These are phyloP conservation scores for Platysteira castanea DNA, from an alignment of 2,113 vertebrate species.

Conservation along the genomic window DNA sequence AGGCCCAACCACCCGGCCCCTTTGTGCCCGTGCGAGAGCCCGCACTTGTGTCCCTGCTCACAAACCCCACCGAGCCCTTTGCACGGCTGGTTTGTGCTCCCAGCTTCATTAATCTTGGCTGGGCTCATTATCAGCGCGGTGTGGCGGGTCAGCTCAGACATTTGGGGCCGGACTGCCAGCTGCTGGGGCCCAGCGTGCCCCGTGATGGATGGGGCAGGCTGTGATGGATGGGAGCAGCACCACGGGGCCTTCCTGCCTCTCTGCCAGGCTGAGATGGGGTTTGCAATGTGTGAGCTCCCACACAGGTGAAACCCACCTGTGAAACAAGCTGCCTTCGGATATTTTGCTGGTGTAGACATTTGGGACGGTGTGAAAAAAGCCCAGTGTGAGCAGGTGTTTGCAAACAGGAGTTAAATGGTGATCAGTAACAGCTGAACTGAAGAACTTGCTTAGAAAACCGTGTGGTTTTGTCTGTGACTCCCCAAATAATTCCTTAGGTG, in stretches of 20 bases:
- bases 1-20: neutral
- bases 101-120: slow-evolving; percentile 11
- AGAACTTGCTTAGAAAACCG: neutral
- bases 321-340: neutral
- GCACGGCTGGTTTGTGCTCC: slow-evolving; percentile 1
- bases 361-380: neutral
- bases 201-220: neutral
- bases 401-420: neutral
- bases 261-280: neutral
- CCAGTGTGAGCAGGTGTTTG: neutral
- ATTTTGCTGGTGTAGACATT: neutral
- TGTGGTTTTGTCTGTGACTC: neutral
- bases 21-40: neutral
- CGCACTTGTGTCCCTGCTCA: neutral
- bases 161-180: slow-evolving; percentile 12
- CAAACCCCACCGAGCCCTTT: neutral
- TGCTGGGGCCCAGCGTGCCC: slow-evolving; percentile 25
- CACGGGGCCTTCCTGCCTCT: neutral
- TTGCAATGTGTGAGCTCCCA: neutral
- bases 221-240: neutral
- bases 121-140: neutral
- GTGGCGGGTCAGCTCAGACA: slow-evolving; percentile 24
- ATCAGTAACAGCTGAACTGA: neutral
- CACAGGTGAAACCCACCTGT: slow-evolving; percentile 25
- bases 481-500: neutral